Conservation (phyloP, 2,888 invertebrate genomes). For the Acronicta psi region DNA sequence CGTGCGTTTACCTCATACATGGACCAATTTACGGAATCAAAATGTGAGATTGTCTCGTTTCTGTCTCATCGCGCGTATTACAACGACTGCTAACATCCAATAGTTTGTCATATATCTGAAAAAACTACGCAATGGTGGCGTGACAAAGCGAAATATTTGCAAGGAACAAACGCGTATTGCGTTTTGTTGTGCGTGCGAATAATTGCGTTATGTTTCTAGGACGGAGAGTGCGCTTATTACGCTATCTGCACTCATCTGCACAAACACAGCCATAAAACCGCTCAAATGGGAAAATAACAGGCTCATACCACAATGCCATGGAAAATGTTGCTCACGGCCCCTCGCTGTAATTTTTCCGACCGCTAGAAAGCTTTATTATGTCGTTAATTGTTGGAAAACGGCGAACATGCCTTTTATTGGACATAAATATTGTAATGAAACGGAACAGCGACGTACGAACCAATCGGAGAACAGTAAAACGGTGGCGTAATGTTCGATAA, state of each 20-base stretch:
- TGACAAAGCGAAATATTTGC: slow-evolving; percentile 47
- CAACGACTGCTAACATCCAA: slow-evolving; percentile 33
- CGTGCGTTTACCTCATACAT: slow-evolving; percentile 39
- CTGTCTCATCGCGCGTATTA: slow-evolving; percentile 23
- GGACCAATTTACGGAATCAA: slow-evolving; percentile 50
- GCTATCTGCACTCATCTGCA: slow-evolving; percentile 82
- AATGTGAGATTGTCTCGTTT: slow-evolving; percentile 31
- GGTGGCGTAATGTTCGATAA: slow-evolving; percentile 46
- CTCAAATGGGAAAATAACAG: slow-evolving; percentile 88
- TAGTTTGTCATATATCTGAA: slow-evolving; percentile 15
- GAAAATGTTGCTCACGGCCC: slow-evolving; percentile 76
- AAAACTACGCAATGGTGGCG: slow-evolving; percentile 42
- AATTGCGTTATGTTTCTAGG: slow-evolving; percentile 86
- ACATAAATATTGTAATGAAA: slow-evolving; percentile 60
- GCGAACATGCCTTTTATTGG: slow-evolving; percentile 65
- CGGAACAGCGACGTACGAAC: slow-evolving; percentile 58
- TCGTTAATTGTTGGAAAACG: slow-evolving; percentile 71
- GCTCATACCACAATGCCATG: slow-evolving; percentile 84
- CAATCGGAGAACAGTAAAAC: slow-evolving; percentile 55
- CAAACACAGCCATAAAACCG: slow-evolving; percentile 83
- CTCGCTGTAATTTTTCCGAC: slow-evolving; percentile 77
- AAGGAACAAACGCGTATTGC: slow-evolving; percentile 56
- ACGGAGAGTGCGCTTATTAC: slow-evolving; percentile 78
- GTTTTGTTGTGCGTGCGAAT: slow-evolving; percentile 82
- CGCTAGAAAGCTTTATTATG: slow-evolving; percentile 79